These are phyloP conservation scores for Astreopora myriophthalma DNA, from an alignment of 64 coral and sea anemone genomes.

Conservation along the genomic window DNA sequence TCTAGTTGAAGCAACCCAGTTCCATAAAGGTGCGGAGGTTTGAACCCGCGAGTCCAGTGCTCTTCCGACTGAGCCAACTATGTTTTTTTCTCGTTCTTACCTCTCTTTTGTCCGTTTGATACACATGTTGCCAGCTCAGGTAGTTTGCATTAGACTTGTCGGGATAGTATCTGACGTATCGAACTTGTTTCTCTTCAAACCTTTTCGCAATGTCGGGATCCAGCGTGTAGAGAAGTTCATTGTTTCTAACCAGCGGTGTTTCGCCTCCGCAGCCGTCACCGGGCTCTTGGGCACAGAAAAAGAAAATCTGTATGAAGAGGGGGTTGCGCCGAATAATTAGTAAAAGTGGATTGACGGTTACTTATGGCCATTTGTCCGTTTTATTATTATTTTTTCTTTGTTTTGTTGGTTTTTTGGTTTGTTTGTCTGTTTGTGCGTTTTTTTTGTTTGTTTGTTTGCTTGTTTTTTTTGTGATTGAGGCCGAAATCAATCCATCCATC, in stretches of 20 bases:
- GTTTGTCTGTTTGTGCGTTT: no score
- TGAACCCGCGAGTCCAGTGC: no score
- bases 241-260: conserved; percentile 42
- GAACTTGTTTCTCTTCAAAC: conserved; percentile 59
- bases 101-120: conserved; percentile 16
- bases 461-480: no score
- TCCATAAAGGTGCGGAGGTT: no score
- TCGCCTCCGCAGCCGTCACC: conserved; percentile 75
- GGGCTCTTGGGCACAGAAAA: conserved; percentile 55
- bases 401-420: no score
- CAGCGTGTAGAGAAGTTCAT: conserved; percentile 33
- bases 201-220: conserved; percentile 49
- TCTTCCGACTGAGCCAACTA: no score
- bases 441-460: no score
- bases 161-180: conserved; percentile 25
- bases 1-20: no score
- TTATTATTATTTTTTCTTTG: no score
- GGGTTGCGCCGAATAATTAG: background rate
- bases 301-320: background rate
- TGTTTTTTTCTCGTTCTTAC: background rate
- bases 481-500: no score
- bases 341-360: no score
- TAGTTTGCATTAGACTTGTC: conserved; percentile 18
- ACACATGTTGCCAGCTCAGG: conserved; percentile 56
- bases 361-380: no score